A percentile compares a stretch with the other conserved stretches of the same genome.
These are phyloP conservation scores for Pentalonia nigronervosa DNA, from an alignment of 1,140 invertebrate species.

Conservation along the genomic window DNA sequence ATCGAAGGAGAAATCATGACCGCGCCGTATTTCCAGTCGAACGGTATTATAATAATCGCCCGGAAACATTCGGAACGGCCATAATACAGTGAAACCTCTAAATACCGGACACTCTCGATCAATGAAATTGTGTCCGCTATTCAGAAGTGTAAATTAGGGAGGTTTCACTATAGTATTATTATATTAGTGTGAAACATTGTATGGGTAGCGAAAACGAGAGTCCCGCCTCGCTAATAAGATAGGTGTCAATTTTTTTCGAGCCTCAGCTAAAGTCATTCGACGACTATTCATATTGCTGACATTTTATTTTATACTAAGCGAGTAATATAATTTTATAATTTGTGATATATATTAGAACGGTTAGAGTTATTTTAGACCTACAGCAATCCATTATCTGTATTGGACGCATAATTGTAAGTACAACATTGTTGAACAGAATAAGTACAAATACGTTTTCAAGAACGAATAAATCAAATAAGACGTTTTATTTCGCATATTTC, in stretches of 20 bases:
- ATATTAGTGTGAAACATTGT: not conserved
- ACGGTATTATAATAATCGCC: conserved; percentile 5
- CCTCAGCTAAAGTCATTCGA: not conserved
- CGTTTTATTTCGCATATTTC: not conserved
- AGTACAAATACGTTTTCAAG: too few species aligned
- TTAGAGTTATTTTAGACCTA: not conserved
- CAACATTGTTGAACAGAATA: too few species aligned
- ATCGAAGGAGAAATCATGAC: conserved; percentile 39
- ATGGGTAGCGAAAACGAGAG: not conserved
- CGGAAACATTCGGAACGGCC: not conserved
- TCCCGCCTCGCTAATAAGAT: not conserved
- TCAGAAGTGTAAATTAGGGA: too few species aligned
- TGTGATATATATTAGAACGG: too few species aligned
- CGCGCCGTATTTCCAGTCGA: conserved; percentile 41
- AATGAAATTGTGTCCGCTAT: too few species aligned
- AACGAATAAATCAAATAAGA: too few species aligned
- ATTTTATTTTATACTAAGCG: too few species aligned
- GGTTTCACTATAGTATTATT: not conserved
- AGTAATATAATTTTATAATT: too few species aligned
- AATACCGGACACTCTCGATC: too few species aligned
- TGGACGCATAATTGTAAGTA: not conserved
- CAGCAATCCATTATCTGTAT: not conserved
- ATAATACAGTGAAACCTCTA: not conserved
- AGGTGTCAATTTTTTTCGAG: not conserved
- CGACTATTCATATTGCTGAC: not conserved